Evolutionary conservation across 2,113 vertebrate genomes (phyloP).

Genomic region (Sander lucioperca): DNA sequence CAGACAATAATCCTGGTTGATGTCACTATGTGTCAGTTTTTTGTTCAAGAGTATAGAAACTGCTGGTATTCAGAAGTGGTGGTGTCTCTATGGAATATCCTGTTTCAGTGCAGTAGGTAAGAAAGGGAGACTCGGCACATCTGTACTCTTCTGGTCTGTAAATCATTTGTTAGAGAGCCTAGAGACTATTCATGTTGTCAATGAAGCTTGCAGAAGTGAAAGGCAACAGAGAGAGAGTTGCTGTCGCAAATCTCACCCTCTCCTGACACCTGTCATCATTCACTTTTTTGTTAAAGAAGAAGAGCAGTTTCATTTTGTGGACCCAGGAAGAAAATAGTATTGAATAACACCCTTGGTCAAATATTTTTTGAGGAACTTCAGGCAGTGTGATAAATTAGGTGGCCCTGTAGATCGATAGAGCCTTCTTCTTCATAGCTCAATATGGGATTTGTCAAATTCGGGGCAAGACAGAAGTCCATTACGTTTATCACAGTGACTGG

Average conservation of each 20-base stretch:
- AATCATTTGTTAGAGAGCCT: slow-evolving; percentile 66
- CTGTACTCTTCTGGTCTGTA: slow-evolving; percentile 65
- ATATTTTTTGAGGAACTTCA: slow-evolving; percentile 80
- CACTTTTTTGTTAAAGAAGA: slow-evolving; percentile 73
- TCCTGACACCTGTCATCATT: slow-evolving; percentile 84
- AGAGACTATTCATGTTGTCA: slow-evolving; percentile 77
- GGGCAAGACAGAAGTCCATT: slow-evolving; percentile 71
- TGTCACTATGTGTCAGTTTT: slow-evolving; percentile 11
- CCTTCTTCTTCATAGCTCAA: slow-evolving; percentile 79
- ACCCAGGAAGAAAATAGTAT: slow-evolving; percentile 82
- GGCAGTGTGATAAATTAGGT: slow-evolving; percentile 84
- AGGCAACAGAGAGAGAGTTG: slow-evolving; percentile 69
- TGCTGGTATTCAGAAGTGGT: slow-evolving; percentile 19
- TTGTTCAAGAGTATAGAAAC: neutral
- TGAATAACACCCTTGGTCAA: slow-evolving; percentile 85
- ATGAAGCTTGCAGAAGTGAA: slow-evolving; percentile 75
- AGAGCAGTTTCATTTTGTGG: slow-evolving; percentile 78
- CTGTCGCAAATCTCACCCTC: slow-evolving; percentile 78
- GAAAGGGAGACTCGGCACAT: slow-evolving; percentile 45
- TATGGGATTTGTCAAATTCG: slow-evolving; percentile 84
- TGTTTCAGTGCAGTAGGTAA: slow-evolving; percentile 51
- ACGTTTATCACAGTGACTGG: slow-evolving; percentile 72
- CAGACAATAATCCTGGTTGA: slow-evolving; percentile 7
- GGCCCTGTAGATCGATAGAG: slow-evolving; percentile 80
- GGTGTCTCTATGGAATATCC: slow-evolving; percentile 7